These are phyloP conservation scores for Nemapogon koenigi DNA, from an alignment of 2,888 invertebrate species.

Conservation along the genomic window DNA sequence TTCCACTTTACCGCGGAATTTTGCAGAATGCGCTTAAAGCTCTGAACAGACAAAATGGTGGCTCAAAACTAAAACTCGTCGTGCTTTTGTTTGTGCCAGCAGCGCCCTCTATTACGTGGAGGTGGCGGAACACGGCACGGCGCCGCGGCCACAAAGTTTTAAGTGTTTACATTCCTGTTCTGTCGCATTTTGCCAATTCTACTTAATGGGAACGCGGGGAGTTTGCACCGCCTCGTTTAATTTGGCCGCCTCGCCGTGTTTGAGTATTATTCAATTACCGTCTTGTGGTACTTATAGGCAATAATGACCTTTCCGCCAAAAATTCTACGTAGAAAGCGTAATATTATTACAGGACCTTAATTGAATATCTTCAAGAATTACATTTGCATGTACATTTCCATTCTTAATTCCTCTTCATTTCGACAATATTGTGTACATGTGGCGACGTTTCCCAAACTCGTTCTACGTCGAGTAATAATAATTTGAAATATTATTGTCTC, in stretches of 20 bases:
- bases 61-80: constrained; percentile 40
- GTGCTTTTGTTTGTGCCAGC: constrained; percentile 51
- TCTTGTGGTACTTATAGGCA: too few species aligned
- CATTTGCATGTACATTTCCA: too few species aligned
- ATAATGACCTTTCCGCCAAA: too few species aligned
- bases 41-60: constrained; percentile 43
- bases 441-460: too few species aligned
- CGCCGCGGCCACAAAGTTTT: constrained; percentile 59
- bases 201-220: constrained; percentile 48
- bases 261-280: constrained; percentile 42
- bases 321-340: too few species aligned
- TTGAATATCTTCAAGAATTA: too few species aligned
- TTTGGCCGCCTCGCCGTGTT: constrained; percentile 34
- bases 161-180: constrained; percentile 61
- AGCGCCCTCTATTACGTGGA: constrained; percentile 43
- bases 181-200: constrained; percentile 58
- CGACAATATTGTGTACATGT: too few species aligned
- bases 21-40: constrained; percentile 39
- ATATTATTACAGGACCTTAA: too few species aligned
- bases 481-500: too few species aligned
- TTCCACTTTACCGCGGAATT: constrained; percentile 37
- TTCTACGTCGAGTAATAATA: too few species aligned
- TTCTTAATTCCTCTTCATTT: too few species aligned
- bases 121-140: constrained; percentile 35
- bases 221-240: constrained; percentile 48